Base-by-base conservation (phyloP, 2,113 vertebrate species). In the Tringa solitaria region DNA sequence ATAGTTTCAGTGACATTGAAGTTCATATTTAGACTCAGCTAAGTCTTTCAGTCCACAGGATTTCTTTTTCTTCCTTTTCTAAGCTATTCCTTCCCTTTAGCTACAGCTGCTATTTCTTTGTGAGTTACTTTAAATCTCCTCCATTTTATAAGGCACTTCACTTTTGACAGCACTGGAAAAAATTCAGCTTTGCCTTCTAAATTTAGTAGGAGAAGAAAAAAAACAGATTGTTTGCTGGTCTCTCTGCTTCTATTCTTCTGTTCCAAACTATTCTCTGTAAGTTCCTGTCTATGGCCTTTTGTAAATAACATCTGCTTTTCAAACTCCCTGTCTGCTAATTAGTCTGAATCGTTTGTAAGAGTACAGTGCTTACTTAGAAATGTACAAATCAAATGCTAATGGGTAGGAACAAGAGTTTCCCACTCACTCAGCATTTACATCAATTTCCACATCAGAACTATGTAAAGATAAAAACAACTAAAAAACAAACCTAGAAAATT, bases 291-390 rank as follows among this genome's bases (percentile, higher is more conserved):
- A 61, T 83, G 3, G 24, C 60, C 70, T 95, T 92, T 93, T 73
- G 92, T 96, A 97, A 96, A 97, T 97, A 97, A 96, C 95, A 97
- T 96, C 94, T 97, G 97, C 83, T 96, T 97, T 95, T 93, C 68
- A 91, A 96, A 94, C 75, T 96, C 84, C 69, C 51, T 70, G 60
- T 96, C 93, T 94, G 65, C 80, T 96, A 94, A 97, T 96, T 96
- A 97, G 73, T 80, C 84, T 74, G 80, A 87, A 85, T 92, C 4
- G 0, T 85, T 95, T 97, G 41, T 73, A 83, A 79, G 41, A 74
- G 57, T 59, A 56, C 28, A 63, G 65, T 45, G 87, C 39, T 92
- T 92, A 87, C 78, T 90, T 89, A 86, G 77, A 87, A 92, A 93
- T 23, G 51, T 84, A 95, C 69, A 94, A 95, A 93, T 96, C 92